Evolutionary conservation across 2,888 invertebrate species (phyloP).

Genomic region (Drosophila affinis): DNA sequence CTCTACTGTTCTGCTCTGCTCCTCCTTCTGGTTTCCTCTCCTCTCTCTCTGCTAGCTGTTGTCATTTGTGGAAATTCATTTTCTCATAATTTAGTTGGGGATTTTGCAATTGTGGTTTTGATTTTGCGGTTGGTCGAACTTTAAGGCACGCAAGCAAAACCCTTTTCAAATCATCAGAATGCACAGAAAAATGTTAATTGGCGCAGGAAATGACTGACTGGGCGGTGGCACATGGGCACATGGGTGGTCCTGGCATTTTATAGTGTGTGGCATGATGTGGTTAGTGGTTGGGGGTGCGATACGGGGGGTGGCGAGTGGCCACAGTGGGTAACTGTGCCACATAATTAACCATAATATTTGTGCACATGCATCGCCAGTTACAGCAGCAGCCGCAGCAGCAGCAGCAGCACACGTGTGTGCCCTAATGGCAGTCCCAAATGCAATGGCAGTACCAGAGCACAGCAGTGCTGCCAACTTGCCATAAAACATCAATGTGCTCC

Average conservation of each 20-base stretch:
- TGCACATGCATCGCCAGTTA: conserved; percentile 46
- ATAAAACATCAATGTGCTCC: not conserved
- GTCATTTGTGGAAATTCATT: conserved; percentile 68
- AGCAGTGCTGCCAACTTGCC: not conserved
- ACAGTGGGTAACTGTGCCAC: conserved; percentile 30
- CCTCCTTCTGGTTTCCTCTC: conserved; percentile 1
- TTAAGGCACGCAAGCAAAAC: conserved; percentile 53
- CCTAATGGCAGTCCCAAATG: conserved; percentile 3
- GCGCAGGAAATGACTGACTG: conserved; percentile 47
- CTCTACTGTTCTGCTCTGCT: not conserved
- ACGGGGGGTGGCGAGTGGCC: not conserved
- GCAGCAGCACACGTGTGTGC: not conserved
- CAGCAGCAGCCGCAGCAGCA: conserved; percentile 10
- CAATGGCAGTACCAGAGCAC: too few species aligned
- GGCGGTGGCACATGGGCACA: conserved; percentile 16
- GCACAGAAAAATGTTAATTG: conserved; percentile 63
- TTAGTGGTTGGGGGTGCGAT: too few species aligned
- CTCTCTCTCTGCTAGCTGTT: conserved; percentile 7
- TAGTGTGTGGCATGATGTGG: not conserved
- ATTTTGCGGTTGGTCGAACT: conserved; percentile 68
- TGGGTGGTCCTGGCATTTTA: too few species aligned
- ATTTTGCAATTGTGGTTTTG: conserved; percentile 69
- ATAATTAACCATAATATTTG: conserved; percentile 48
- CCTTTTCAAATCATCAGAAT: conserved; percentile 19
- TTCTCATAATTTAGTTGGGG: conserved; percentile 74